phyloP scores from a whole-genome alignment of 2,888 invertebrate species.

The Volucella bombylans region DNA sequence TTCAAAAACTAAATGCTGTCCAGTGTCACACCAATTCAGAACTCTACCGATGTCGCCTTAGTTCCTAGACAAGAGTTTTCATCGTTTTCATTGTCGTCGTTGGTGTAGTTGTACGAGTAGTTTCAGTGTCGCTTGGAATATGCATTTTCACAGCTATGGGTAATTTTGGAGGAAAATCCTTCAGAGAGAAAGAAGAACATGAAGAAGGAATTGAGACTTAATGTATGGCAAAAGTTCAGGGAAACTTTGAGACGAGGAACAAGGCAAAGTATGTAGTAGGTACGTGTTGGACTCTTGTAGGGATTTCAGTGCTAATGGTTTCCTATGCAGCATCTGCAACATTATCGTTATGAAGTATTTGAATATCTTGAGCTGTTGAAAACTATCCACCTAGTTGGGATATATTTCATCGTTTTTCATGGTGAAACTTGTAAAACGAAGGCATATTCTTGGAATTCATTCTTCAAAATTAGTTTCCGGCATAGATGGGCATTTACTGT shows the following conservation, averaged over 20 bases:
- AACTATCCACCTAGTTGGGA: too few relatives aligned
- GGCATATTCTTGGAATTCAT: too few relatives aligned
- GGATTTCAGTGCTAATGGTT: constrained; percentile 48
- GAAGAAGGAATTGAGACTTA: not conserved
- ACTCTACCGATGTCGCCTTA: not conserved
- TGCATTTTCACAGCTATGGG: constrained; percentile 44
- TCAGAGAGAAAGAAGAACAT: constrained; percentile 7
- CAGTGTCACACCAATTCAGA: constrained; percentile 1
- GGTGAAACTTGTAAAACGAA: too few relatives aligned
- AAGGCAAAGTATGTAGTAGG: not conserved
- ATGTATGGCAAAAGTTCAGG: constrained; percentile 10
- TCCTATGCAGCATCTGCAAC: constrained; percentile 28
- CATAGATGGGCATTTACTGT: too few relatives aligned
- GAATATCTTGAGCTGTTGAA: not conserved
- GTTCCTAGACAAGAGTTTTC: not conserved
- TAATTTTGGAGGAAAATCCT: constrained; percentile 32
- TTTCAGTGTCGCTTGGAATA: constrained; percentile 23
- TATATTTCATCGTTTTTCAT: too few relatives aligned
- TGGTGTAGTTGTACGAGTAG: not conserved
- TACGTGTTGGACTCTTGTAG: constrained; percentile 29
- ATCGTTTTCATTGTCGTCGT: not conserved
- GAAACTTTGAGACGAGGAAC: constrained; percentile 18
- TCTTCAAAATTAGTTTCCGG: too few relatives aligned
- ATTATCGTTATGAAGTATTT: constrained; percentile 30
- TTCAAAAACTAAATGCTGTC: not conserved